Evolutionary conservation across 2,888 invertebrate genomes (phyloP), one percentile per base, ranked within the genome.

Genomic region (Andrena flavipes): DNA sequence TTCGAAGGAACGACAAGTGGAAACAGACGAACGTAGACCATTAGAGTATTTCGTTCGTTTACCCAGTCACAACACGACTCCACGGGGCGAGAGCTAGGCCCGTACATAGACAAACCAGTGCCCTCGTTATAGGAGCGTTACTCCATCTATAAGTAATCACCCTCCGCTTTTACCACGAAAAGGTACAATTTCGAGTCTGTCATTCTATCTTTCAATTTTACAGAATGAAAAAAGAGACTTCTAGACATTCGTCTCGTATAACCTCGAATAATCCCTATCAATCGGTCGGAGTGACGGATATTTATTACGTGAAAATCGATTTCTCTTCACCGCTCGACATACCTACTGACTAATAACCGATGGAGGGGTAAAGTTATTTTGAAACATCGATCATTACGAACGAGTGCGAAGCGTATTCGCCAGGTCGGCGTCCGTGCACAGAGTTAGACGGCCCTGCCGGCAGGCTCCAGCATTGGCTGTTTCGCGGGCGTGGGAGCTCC

Each of bases 401-500:
- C 23, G 35, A 76, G 23, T 6, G 35, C n/a, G 23, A 42, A 74
- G 54, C 23, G 16, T 54, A 29, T 35, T 33, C 49, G 20, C 8
- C 59, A 20, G 64, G 23, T 70, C 49, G 42, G 56, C 76, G 68
- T 69, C 76, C 65, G 33, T 26, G 64, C 5, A 3, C 16, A 59
- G 42, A 54, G 80, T 75, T 81, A 48, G 67, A 67, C 82, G 76
- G 72, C 56, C 82, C 82, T 82, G 82, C n/a, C 23, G 64, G 35
- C 35, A 13, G 29, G 64, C 72, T 49, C 60, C 49, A 48, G 72
- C 79, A 89, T 89, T 89, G 86, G 89, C 72, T 71, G 70, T 64
- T 63, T 23, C 56, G 88, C 88, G 88, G 89, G 89, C 88, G 88
- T 89, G 87, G 89, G 88, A 89, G 89, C 84, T 87, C 81, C 76